Base-by-base conservation (phyloP, 2,888 invertebrate genomes). In the Linyphia triangularis region DNA sequence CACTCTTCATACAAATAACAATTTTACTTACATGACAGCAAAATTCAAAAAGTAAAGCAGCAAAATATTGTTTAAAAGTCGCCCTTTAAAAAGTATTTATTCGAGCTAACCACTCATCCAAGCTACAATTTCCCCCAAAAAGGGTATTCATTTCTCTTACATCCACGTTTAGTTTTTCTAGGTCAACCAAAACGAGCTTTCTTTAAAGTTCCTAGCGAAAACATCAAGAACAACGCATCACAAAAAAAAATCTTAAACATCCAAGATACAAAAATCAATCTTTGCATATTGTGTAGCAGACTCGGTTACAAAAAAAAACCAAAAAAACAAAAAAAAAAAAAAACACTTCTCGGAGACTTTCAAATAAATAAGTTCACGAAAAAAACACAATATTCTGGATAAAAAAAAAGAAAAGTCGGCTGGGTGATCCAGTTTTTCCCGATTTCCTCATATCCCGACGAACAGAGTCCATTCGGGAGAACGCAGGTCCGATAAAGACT, bases 261-360 rank as follows among this genome's bases (percentile, higher is more conserved):
- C 37, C 61, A 4, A 51, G 70, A 61, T 72, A 78, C 70, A 85
- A 85, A 85, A 85, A 85, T 85, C 85, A 85, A 85, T 85, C 78
- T 85, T 85, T 85, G 78, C 85, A 85, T 85, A 85, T 78, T 78
- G 77, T 28, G 69, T 19, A 75, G 69, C 65, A 77, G 57, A 40
- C 57, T n/a, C 69, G 77, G 69, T 75, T 57, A n/a, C n/a, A 30
- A 72, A 70, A 24, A 40, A 83, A 73, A 67, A 63, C 16, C 24
- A 65, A 24, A 28, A 26, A 24, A 65, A 65, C 24, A 16, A n/a
- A 16, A 33, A 30, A 30, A 37, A 40, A 19, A 69, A 33, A 73
- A 51, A 33, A 33, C 26, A 72, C 26, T 72, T 57, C 73, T 61
- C 59, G 69, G 9, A 24, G 77, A 70, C 69, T 85, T 69, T 69